Evolutionary conservation across 2,888 invertebrate genomes (phyloP), one percentile per base, ranked within the genome.

Genomic region (Teleiodes luculella): DNA sequence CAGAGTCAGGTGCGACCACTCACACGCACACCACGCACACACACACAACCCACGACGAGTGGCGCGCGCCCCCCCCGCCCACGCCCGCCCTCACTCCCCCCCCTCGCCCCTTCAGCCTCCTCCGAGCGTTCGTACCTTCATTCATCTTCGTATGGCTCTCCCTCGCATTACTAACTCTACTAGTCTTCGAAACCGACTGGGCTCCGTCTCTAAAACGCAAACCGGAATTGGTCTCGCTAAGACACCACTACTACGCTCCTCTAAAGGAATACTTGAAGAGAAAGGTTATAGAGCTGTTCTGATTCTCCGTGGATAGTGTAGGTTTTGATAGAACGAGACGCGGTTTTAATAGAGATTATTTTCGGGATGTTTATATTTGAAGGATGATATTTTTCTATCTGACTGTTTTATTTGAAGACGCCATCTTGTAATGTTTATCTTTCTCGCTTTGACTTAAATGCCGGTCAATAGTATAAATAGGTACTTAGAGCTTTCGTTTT

Each of bases 211-310:
- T 96, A 57, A 92, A 94, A 57, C 93, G 93, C 71, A 92, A 93
- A 72, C 96, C 96, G 28, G 96, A 96, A 85, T 92, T 96, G 83
- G 75, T 92, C 35, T 91, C 94, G 48, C 90, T 96, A 54, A 92
- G 94, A 58, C 93, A 94, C 66, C 95, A 95, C 70, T 95, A 96
- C 83, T 97, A 96, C 83, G 93, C 94, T 68, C 96, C 96, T 20
- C 88, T 95, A 54, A 96, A 96, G 80, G 94, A 95, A 72, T 95
- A 93, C 80, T 81, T 95, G 64, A 91, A 91, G 70, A 90, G 88
- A 67, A 93, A 92, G 73, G 85, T 93, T 56, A 86, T 91, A 18
- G 86, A 92, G 74, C 86, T 93, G 72, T 93, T 93, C 74, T 93
- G 91, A 93, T 92, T 77, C 68, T n/a, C 41, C 35, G 48, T 4